Evolutionary conservation across 2,797 vertebrate genomes (phyloP), one percentile per base, ranked within the genome.

Genomic region (Hirundo rustica): DNA sequence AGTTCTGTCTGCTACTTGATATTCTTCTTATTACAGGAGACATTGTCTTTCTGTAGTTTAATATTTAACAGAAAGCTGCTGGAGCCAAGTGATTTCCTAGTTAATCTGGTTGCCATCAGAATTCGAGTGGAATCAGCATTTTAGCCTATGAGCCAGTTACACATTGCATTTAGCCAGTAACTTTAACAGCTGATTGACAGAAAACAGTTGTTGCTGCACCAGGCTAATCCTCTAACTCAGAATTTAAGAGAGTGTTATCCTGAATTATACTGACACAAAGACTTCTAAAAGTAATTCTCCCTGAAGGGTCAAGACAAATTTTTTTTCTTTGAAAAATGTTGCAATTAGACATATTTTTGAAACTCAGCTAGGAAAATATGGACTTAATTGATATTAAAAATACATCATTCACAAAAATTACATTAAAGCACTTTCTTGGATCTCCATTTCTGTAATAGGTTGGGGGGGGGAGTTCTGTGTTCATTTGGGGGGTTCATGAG

Each of bases 381-480:
- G 10, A 20, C 7, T 45, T 45, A 74, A 40, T 68, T 75, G 2
- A 11, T 65, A 42, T 55, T 77, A 38, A 66, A 79, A 82, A 3
- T 13, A 30, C 9, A 48, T 3, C 10, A 64, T 18, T 15, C 7
- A 61, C 2, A 62, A 55, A 88, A 77, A 47, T 18, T 7, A 72
- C 32, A 67, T 44, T 48, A 48, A 92, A 92, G 77, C 36, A 38
- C 2, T 51, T 64, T 26, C 3, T 36, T 82, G 22, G 13, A 60
- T 58, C 5, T 44, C 30, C 9, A n/a, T 82, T 64, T 83, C 32
- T 79, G 2, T 36, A 85, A 29, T 16, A 55, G 9, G 1, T 3
- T 23, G 7, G 0, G 7, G 2, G 36, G 2, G 2, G 2, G 2
- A 15, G 1, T 40, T 51, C 22, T 75, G 6, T 55, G 11, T 50